Conservation (phyloP, 2,888 invertebrate species). For the Plebejus melissa region DNA sequence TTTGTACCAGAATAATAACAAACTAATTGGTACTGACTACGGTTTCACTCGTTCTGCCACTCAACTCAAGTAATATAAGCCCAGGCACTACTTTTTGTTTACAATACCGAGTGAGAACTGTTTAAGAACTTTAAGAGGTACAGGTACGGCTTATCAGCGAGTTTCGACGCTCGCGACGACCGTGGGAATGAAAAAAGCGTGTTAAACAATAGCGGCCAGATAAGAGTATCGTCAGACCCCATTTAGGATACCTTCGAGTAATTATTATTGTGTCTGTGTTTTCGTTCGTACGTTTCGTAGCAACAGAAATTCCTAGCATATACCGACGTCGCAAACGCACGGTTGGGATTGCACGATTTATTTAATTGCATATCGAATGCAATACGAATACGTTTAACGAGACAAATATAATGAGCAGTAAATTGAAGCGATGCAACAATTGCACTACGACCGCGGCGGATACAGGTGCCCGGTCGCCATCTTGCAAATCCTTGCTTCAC, state of each 20-base stretch:
- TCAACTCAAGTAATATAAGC: constrained; percentile 17
- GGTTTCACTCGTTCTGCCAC: not conserved
- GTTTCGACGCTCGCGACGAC: constrained; percentile 50
- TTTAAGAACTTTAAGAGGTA: constrained; percentile 41
- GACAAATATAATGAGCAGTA: constrained; percentile 12
- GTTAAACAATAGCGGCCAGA: constrained; percentile 75
- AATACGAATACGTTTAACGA: constrained; percentile 6
- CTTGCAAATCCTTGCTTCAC: constrained; percentile 48
- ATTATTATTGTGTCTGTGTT: constrained; percentile 54
- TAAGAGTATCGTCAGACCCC: constrained; percentile 69
- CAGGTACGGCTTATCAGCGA: constrained; percentile 60
- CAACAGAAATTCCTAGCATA: constrained; percentile 36
- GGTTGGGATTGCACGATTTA: not conserved
- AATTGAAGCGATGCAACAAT: constrained; percentile 19
- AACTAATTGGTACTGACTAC: not conserved
- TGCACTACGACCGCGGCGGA: constrained; percentile 48
- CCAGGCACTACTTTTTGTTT: constrained; percentile 33
- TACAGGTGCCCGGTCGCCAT: constrained; percentile 63
- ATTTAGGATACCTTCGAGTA: constrained; percentile 67
- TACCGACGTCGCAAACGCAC: not conserved
- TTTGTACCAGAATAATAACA: not conserved
- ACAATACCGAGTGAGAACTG: constrained; percentile 38
- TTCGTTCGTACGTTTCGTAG: constrained; percentile 46
- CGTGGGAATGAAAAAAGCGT: constrained; percentile 76
- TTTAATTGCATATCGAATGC: not conserved